Base-by-base conservation (phyloP, 1,140 invertebrate genomes). In the Drosophila melanica region DNA sequence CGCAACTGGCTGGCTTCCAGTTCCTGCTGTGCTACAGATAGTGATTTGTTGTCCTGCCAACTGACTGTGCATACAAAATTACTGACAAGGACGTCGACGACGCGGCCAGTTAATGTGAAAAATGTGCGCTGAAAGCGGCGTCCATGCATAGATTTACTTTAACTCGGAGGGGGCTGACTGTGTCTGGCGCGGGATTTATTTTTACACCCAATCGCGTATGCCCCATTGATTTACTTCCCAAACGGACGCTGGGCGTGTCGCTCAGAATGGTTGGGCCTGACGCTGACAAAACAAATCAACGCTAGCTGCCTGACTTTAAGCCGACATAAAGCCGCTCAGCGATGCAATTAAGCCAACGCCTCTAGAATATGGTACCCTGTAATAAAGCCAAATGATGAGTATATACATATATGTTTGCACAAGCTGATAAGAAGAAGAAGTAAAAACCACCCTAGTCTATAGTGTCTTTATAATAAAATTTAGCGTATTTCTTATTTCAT, bases 21-120 rank as follows among this genome's bases (percentile, higher is more conserved):
- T 45, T 45, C 47, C 64, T 59, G 62, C 74, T 79, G 59, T 65
- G 63, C 27, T 53, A 57, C 30, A 48, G 48, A 66, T 66, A 77
- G 81, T 87, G 82, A 86, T 86, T 86, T 86, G 82, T 86, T 86
- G 82, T 86, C 72, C 78, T 86, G 81, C 68, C 80, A 77, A 55
- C 81, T 66, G 70, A 81, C 79, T 87, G 79, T 87, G 84, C 79
- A 89, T 89, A 87, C 84, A 87, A 87, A 89, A 89, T 87, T 82
- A 86, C 84, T 72, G 78, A 87, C 78, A 77, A 70, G 47, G 47
- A 67, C 45, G 48, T 67, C 69, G 55, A 77, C 53, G 44, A 39
- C 50, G 53, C 48, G 45, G 51, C 75, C 79, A 89, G 82, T 87
- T 87, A 87, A 87, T 87, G 84, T 87, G 79, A 87, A 80, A 87